Conservation (phyloP, 2,797 vertebrate genomes). For the Psittacula echo region DNA sequence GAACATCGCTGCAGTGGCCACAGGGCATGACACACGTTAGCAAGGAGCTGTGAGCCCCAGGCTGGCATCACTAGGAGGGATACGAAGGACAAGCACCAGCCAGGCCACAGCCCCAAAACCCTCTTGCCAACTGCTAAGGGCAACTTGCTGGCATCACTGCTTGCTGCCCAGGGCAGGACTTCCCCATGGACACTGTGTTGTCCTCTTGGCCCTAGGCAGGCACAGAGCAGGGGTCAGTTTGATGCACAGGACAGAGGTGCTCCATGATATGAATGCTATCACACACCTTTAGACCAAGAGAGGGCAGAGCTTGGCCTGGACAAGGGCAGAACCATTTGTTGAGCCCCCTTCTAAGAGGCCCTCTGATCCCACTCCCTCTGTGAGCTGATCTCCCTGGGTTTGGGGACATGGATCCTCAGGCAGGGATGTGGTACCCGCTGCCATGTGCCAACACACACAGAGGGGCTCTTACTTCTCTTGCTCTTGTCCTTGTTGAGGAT, state of each 20-base stretch:
- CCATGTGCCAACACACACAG: fast-evolving
- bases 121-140: background rate
- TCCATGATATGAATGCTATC: background rate
- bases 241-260: background rate
- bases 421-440: fast-evolving
- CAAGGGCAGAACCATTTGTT: background rate
- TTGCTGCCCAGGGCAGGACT: background rate
- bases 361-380: background rate
- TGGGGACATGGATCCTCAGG: fast-evolving
- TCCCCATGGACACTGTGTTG: fast-evolving
- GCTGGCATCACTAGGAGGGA: background rate
- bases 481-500: slow-evolving; percentile 89
- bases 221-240: background rate
- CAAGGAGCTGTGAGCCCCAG: background rate
- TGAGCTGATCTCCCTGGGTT: fast-evolving
- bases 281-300: background rate
- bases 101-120: background rate
- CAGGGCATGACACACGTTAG: fast-evolving
- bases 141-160: background rate
- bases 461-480: slow-evolving; percentile 83
- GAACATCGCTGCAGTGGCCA: fast-evolving
- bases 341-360: background rate
- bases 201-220: background rate
- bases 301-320: background rate
- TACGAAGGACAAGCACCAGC: background rate